phyloP scores from a whole-genome alignment of 53 echinoderm and acorn worm species.

The Crossaster papposus region DNA sequence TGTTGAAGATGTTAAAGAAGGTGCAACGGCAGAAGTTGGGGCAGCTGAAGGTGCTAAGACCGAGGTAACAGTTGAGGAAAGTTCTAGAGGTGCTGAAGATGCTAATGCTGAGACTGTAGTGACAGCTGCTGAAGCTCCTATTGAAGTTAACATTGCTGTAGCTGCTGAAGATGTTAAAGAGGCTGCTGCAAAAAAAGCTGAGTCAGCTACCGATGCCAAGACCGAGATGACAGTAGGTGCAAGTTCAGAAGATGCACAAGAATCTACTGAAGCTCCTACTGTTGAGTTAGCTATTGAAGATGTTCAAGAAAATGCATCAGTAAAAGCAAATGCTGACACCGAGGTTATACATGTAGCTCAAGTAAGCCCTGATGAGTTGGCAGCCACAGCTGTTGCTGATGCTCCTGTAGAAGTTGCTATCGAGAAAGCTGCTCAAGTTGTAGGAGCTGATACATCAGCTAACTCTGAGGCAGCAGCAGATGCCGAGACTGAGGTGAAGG shows the following conservation, averaged over 20 bases:
- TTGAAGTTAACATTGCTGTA: neutral
- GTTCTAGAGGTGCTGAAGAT: neutral
- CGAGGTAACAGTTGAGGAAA: neutral
- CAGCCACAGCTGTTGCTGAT: conserved; percentile 8
- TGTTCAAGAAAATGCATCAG: neutral
- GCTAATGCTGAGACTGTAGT: neutral
- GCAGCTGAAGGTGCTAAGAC: neutral
- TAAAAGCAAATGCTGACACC: neutral
- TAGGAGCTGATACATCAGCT: neutral
- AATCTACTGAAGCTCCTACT: neutral
- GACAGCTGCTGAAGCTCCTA: neutral
- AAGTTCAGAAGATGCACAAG: neutral
- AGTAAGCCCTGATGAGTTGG: neutral
- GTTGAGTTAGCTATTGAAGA: neutral
- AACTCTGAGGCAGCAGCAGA: neutral
- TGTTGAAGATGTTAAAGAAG: conserved; percentile 14
- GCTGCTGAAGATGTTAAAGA: conserved; percentile 5
- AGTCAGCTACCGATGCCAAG: neutral
- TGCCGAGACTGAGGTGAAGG: neutral
- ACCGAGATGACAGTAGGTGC: neutral
- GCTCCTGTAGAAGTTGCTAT: too few species aligned
- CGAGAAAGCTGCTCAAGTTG: neutral
- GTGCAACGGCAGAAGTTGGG: neutral
- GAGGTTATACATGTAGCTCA: neutral
- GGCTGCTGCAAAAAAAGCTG: neutral